These are phyloP conservation scores for Cebidichthys violaceus DNA, from an alignment of 2,113 vertebrate genomes.

Conservation along the genomic window DNA sequence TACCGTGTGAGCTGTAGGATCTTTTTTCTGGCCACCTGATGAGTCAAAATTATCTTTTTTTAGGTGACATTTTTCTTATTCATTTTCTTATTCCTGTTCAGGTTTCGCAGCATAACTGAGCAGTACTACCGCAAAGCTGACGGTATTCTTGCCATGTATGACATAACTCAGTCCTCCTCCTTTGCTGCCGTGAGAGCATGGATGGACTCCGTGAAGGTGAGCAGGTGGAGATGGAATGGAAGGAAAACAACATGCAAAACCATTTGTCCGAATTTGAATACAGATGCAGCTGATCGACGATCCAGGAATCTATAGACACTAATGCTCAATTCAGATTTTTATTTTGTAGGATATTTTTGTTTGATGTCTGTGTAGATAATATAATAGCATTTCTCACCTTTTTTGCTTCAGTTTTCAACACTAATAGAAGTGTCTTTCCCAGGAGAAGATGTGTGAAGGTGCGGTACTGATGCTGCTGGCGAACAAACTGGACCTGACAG, in stretches of 20 bases:
- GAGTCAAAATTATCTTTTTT: background rate
- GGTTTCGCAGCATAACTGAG: constrained; percentile 87
- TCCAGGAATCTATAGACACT: background rate
- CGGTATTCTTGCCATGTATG: constrained; percentile 87
- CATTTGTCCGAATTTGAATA: constrained; percentile 52
- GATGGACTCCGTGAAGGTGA: constrained; percentile 86
- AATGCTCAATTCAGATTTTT: background rate
- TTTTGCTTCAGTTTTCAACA: background rate
- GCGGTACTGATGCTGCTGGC: constrained; percentile 87
- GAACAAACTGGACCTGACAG: constrained; percentile 84
- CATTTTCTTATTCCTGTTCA: constrained; percentile 38
- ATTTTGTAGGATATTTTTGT: background rate
- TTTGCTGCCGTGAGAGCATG: constrained; percentile 83
- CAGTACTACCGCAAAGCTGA: constrained; percentile 88
- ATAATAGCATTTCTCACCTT: background rate
- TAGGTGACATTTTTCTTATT: background rate
- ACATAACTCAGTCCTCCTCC: constrained; percentile 79
- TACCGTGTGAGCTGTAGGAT: background rate
- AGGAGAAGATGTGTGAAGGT: constrained; percentile 85
- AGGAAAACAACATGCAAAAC: constrained; percentile 53
- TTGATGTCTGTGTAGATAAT: background rate
- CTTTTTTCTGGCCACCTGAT: background rate
- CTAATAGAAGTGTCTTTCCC: background rate
- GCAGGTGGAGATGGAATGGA: background rate
- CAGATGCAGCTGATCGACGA: background rate